Evolutionary conservation across 1,140 invertebrate species (phyloP), one percentile per base, ranked within the genome.

Genomic region (Drosophila azteca): DNA sequence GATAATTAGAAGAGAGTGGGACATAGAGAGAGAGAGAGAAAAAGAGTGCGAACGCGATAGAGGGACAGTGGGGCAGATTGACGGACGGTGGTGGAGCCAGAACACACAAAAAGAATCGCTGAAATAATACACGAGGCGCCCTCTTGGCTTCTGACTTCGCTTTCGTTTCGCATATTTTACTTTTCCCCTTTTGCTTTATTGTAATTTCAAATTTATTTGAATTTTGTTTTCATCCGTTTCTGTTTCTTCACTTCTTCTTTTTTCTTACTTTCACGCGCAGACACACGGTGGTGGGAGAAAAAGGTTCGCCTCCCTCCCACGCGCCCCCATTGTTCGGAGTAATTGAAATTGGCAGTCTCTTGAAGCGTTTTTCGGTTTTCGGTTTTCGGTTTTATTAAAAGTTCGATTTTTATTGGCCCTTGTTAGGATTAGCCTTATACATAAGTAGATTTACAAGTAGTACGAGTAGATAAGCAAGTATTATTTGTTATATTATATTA

Each of bases 141-240:
- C 49, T 50, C 65, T 66, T 85, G 67, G 68, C 72, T 77, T 81
- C 74, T 77, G 61, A 76, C 57, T 87, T 87, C 79, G 83, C 83
- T 87, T 87, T 87, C 83, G 68, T 85, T 85, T 85, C 69, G 82
- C 75, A 72, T 82, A 61, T 81, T 87, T 82, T 82, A 71, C 69
- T 70, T 76, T 65, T 77, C 52, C 63, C 64, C 62, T 65, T 51
- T 55, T 59, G 61, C 48, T 58, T 60, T 39, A 76, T 79, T 84
- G 80, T 72, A 64, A 76, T 79, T 79, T 58, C 64, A 72, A 83
- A 84, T 88, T 88, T 68, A 88, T 77, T 77, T 82, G 78, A 64
- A 68, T 64, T 73, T 57, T 70, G 43, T 62, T 61, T 64, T 76
- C 20, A 39, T 22, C 77, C 61, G 45, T 60, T 59, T 67, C 50